Conservation (phyloP, 1,140 invertebrate genomes). For the Zaprionus camerounensis region DNA sequence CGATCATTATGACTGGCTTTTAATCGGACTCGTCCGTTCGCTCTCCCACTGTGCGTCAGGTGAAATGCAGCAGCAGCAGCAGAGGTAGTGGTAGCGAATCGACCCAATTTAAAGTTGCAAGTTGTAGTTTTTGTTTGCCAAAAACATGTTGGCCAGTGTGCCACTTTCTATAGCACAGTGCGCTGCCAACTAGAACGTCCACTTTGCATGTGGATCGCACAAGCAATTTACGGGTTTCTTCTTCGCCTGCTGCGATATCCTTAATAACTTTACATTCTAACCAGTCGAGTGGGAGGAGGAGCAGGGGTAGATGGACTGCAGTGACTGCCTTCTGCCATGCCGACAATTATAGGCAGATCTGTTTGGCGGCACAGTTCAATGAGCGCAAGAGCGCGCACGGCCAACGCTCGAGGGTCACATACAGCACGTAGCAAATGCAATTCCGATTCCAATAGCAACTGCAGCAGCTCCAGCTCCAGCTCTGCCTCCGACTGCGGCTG, state of each 20-base stretch:
- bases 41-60: conserved; percentile 66
- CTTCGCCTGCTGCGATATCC: conserved; percentile 18
- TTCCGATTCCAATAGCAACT: conserved; percentile 26
- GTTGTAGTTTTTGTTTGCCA: conserved; percentile 22
- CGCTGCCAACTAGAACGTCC: conserved; percentile 70
- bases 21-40: conserved; percentile 43
- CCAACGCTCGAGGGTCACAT: conserved; percentile 72
- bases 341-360: conserved; percentile 39
- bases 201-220: conserved; percentile 63
- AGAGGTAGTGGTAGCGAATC: neutral
- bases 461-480: conserved; percentile 9
- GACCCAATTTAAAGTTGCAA: conserved; percentile 55
- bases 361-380: conserved; percentile 69
- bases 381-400: conserved; percentile 34
- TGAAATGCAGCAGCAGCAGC: conserved; percentile 56
- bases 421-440: conserved; percentile 32
- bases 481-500: conserved; percentile 12
- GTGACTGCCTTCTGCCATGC: conserved; percentile 20
- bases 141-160: conserved; percentile 69
- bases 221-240: conserved; percentile 58
- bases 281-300: neutral
- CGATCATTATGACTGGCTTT: conserved; percentile 63
- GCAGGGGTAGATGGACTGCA: neutral
- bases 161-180: conserved; percentile 61
- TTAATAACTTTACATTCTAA: conserved; percentile 19